A percentile compares a stretch with the other conserved stretches of the same genome.
These are phyloP conservation scores for Eremophila alpestris DNA, from an alignment of 2,797 vertebrate genomes.

Conservation along the genomic window DNA sequence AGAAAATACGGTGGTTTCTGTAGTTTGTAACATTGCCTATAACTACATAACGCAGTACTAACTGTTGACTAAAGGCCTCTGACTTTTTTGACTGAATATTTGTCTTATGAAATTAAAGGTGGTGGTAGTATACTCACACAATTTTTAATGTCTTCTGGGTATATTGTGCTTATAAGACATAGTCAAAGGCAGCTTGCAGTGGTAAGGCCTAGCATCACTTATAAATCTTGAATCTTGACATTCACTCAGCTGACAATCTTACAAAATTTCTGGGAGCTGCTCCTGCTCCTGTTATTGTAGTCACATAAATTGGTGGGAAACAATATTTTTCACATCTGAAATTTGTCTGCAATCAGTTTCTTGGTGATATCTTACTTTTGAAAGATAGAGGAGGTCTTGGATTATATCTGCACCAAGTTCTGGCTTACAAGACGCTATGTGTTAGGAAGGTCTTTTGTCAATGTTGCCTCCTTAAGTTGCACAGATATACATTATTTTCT, in stretches of 20 bases:
- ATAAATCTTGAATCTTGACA: neutral
- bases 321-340: neutral
- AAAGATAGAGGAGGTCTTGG: neutral
- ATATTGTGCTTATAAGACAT: neutral
- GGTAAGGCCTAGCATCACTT: neutral
- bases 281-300: neutral
- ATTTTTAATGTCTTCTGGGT: neutral
- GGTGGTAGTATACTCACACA: neutral
- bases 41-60: neutral
- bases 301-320: neutral
- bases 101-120: neutral
- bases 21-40: neutral
- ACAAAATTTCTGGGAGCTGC: neutral
- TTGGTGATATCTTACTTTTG: neutral
- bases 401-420: neutral
- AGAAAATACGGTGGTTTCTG: neutral
- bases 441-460: neutral
- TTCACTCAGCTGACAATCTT: neutral
- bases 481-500: neutral
- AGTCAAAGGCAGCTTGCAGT: neutral
- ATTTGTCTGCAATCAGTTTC: neutral
- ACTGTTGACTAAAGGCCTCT: neutral
- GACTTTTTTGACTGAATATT: neutral
- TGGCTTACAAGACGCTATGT: rapidly evolving
- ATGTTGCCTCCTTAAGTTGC: neutral